Evolutionary conservation across 2,888 invertebrate species (phyloP).

Genomic region (Dryomyza anilis): DNA sequence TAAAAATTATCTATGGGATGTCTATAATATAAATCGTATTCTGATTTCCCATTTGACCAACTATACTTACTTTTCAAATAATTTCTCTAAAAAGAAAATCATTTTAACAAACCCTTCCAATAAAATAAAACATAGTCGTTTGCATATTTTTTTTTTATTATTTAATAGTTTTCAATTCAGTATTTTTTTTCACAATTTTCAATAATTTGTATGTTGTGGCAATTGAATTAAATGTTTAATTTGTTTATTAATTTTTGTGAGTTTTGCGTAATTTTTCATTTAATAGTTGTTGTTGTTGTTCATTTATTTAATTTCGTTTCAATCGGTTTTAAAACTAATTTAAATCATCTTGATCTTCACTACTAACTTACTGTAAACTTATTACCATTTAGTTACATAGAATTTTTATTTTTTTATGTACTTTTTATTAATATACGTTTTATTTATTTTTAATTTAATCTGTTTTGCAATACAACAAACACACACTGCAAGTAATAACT

Average conservation of each 20-base stretch:
- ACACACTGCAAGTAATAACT: no score
- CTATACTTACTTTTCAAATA: background rate
- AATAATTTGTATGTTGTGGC: slow-evolving; percentile 32
- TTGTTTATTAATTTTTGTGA: slow-evolving; percentile 28
- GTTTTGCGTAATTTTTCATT: slow-evolving; percentile 28
- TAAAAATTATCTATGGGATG: no score
- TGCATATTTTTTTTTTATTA: slow-evolving; percentile 45
- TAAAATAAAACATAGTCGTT: slow-evolving; percentile 32
- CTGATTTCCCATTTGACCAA: background rate
- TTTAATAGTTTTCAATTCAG: slow-evolving; percentile 55
- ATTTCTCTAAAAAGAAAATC: background rate
- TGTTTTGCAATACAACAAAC: slow-evolving; percentile 23
- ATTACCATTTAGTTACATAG: background rate
- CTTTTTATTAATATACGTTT: slow-evolving; percentile 1
- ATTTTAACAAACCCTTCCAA: background rate
- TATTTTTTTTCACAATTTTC: slow-evolving; percentile 44
- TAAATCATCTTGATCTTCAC: slow-evolving; percentile 14
- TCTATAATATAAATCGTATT: no score
- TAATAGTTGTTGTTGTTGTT: no score
- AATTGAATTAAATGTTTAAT: slow-evolving; percentile 33
- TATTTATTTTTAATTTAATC: slow-evolving; percentile 33
- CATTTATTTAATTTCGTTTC: slow-evolving; percentile 33
- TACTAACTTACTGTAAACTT: no score
- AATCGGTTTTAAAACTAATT: slow-evolving; percentile 25
- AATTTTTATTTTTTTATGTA: background rate